Evolutionary conservation across 2,113 vertebrate species (phyloP).

Genomic region (Silurus asotus): DNA sequence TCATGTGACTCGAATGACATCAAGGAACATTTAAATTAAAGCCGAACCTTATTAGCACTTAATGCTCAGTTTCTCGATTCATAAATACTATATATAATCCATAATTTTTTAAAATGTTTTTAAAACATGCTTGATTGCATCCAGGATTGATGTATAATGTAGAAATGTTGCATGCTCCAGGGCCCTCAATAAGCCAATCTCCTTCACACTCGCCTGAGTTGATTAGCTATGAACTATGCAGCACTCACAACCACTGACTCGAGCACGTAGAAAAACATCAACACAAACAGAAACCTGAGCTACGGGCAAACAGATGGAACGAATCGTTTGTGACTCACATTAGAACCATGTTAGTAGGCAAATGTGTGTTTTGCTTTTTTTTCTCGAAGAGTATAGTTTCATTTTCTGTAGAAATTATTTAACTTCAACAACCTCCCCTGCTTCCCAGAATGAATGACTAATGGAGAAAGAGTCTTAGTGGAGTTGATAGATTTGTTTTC

Average conservation of each 20-base stretch:
- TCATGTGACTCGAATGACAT: neutral
- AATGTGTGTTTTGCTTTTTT: conserved; percentile 16
- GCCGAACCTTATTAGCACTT: neutral
- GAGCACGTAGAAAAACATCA: conserved; percentile 2
- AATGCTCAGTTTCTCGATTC: neutral
- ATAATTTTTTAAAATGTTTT: conserved; percentile 24
- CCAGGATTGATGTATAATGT: conserved; percentile 28
- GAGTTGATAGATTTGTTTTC: neutral
- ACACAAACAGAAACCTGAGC: conserved; percentile 33
- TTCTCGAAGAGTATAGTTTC: conserved; percentile 49
- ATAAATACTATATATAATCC: neutral
- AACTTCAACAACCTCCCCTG: conserved; percentile 39
- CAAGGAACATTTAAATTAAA: neutral
- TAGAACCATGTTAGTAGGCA: conserved; percentile 5
- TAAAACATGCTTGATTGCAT: conserved; percentile 30
- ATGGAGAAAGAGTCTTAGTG: conserved; percentile 51
- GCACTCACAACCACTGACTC: neutral
- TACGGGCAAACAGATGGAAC: conserved; percentile 30
- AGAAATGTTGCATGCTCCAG: neutral
- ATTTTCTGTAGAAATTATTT: conserved; percentile 55
- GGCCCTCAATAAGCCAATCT: neutral
- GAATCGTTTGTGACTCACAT: conserved; percentile 39
- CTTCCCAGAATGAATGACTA: conserved; percentile 60
- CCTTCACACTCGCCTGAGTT: conserved; percentile 6
- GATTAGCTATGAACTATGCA: conserved; percentile 18